Evolutionary conservation across 2,888 invertebrate genomes (phyloP), one percentile per base, ranked within the genome.

Genomic region (Hylaea fasciaria): DNA sequence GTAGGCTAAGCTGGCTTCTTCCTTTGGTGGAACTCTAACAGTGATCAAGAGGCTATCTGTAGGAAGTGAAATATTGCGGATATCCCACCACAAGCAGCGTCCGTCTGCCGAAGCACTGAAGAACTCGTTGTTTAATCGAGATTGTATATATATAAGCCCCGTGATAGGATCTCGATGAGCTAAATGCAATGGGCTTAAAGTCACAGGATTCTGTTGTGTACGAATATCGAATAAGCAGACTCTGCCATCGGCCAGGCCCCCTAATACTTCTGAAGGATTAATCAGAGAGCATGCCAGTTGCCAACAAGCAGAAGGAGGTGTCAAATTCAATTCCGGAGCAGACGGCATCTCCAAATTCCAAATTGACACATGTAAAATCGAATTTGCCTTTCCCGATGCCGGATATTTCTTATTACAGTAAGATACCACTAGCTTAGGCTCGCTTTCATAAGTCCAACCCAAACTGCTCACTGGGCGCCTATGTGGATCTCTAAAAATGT

Each of bases 191-290:
- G 84, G 93, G 69, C 96, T 95, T 64, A 94, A 87, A 72, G 95
- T 95, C 1, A 95, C 94, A 0, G 97, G 96, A 77, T 94, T 94
- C 46, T 94, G 93, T 35, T 96, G 95, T 72, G 94, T 94, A 13
- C 98, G 93, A 4, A 95, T 93, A 77, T 97, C 97, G 95, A 97
- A 97, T 48, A 85, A 65, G 63, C 84, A 82, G 14, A 86, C 81
- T 71, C 79, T 77, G 7, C 87, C 86, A 68, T 86, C 80, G 59
- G 80, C 74, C 9, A 86, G 70, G 17, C 85, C 87, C 41, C 77
- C 84, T 11, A 82, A 10, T n/a, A 86, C 68, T 29, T 79, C 56
- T 13, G 71, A 57, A 5, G 82, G 74, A n/a, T 73, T 61, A 1
- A 57, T 55, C 16, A 81, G 82, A n/a, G 81, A 81, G 50, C 81